Evolutionary conservation across 2,113 vertebrate genomes (phyloP).

Genomic region (Pterocles burchelli): DNA sequence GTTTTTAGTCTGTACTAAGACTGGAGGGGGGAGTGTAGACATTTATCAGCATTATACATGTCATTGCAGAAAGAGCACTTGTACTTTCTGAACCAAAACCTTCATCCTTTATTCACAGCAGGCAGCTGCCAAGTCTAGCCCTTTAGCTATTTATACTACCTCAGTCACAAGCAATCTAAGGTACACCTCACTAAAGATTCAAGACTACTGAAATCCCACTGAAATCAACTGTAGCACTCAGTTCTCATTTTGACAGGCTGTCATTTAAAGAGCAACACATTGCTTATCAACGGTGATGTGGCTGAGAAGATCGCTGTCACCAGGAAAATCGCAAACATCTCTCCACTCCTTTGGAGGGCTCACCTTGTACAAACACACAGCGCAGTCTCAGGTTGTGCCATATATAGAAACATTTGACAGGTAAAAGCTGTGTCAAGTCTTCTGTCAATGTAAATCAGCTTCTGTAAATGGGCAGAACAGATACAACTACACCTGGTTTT

Average conservation of each 20-base stretch:
- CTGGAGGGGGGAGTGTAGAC: not conserved
- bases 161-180: not conserved
- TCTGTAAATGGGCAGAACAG: not conserved
- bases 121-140: not conserved
- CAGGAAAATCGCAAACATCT: not conserved
- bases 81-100: not conserved
- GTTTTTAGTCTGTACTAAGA: not conserved
- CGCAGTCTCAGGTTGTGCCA: not conserved
- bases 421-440: not conserved
- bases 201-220: not conserved
- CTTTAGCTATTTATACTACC: not conserved
- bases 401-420: not conserved
- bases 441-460: not conserved
- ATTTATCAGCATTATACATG: not conserved
- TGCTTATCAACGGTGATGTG: rapidly evolving
- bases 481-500: not conserved
- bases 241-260: not conserved
- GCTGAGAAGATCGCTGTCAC: not conserved
- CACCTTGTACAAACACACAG: not conserved
- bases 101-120: not conserved
- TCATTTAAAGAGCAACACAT: not conserved
- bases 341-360: too few species aligned
- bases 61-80: not conserved
- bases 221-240: not conserved
- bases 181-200: not conserved